Conservation (phyloP, 2,797 vertebrate species). For the Crax fasciolata region DNA sequence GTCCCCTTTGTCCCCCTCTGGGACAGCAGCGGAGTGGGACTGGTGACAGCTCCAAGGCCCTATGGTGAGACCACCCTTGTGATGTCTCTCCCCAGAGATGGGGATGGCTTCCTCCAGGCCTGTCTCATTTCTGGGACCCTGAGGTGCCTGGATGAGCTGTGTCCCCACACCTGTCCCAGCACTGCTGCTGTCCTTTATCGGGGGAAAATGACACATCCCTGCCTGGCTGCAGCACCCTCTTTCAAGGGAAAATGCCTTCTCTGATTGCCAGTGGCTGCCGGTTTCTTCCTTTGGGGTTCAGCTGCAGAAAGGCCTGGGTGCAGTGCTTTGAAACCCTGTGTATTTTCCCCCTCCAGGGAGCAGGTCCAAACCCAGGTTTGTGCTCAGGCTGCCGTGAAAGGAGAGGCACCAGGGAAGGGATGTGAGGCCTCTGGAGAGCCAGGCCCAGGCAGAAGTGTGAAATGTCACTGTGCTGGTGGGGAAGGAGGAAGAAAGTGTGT, state of each 20-base stretch:
- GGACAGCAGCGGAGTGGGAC: no score
- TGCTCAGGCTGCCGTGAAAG: neutral
- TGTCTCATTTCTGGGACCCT: neutral
- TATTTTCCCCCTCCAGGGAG: no score
- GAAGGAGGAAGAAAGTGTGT: slow-evolving; percentile 60
- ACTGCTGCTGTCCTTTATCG: neutral
- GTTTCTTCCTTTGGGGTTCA: neutral
- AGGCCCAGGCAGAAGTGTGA: slow-evolving; percentile 51
- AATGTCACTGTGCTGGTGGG: slow-evolving; percentile 28
- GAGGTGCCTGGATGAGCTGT: neutral
- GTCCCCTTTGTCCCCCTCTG: no score
- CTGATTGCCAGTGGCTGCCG: neutral
- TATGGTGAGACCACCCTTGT: no score
- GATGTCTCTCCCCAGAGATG: no score
- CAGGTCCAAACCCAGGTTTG: neutral
- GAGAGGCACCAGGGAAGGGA: neutral
- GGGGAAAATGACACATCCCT: neutral
- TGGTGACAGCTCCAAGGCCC: no score
- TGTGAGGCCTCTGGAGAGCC: neutral
- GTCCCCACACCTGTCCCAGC: neutral
- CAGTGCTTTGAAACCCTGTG: neutral
- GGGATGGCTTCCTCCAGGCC: neutral
- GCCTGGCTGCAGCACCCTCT: neutral
- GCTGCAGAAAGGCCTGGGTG: neutral
- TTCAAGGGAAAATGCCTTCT: neutral